phyloP scores from a whole-genome alignment of 2,113 vertebrate species.

The Oplegnathus fasciatus region DNA sequence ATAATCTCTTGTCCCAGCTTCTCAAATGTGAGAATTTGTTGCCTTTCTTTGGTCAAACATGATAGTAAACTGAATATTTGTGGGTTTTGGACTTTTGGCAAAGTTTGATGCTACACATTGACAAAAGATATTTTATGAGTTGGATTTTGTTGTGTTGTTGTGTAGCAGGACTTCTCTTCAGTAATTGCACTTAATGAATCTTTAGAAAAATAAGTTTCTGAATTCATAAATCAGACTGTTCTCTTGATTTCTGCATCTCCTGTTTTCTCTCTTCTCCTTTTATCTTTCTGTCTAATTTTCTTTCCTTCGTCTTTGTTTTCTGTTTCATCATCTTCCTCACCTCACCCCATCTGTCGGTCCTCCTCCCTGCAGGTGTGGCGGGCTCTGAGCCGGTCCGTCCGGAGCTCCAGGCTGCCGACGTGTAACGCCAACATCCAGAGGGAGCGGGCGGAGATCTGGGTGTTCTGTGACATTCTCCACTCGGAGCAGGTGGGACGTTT shows the following conservation, averaged over 20 bases:
- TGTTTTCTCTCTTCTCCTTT: too few species aligned
- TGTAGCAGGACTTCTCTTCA: background rate
- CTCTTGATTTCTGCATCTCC: too few species aligned
- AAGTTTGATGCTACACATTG: too few species aligned
- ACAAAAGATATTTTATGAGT: background rate
- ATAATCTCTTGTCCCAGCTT: background rate
- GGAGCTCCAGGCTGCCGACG: constrained; percentile 85
- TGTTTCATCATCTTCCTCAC: background rate
- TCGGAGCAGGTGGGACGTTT: constrained; percentile 89
- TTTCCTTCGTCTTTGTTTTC: background rate
- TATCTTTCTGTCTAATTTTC: too few species aligned
- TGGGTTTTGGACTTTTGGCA: too few species aligned
- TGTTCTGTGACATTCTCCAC: constrained; percentile 92
- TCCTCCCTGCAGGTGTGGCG: constrained; percentile 82
- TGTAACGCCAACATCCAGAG: constrained; percentile 94
- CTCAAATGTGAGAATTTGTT: background rate
- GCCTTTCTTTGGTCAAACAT: background rate
- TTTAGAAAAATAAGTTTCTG: too few species aligned
- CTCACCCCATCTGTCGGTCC: accelerated
- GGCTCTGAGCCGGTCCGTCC: constrained; percentile 82
- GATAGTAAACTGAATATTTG: background rate
- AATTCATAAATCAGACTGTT: too few species aligned
- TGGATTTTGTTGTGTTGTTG: background rate
- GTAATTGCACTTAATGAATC: background rate
- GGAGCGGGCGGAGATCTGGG: constrained; percentile 90